Evolutionary conservation across 1,140 invertebrate species (phyloP).

Genomic region (Penaeus japonicus): DNA sequence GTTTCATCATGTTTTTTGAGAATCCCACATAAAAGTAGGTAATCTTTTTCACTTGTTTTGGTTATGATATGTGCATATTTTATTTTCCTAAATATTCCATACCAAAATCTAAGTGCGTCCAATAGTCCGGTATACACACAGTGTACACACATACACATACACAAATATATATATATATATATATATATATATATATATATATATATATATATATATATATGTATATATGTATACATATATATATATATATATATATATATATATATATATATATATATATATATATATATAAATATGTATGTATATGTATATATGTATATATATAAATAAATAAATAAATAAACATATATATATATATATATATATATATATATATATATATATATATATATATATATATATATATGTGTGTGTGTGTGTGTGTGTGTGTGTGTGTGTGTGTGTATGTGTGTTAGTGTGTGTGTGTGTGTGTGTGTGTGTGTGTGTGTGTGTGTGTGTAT

Average conservation of each 20-base stretch:
- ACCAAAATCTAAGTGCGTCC: not conserved
- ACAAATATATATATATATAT: not conserved
- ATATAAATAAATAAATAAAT: not conserved
- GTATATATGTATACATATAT: not conserved
- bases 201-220: not conserved
- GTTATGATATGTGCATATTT: too few species aligned
- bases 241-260: not conserved
- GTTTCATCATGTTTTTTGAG: too few species aligned
- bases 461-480: not conserved
- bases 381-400: not conserved
- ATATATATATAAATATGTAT: not conserved
- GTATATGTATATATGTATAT: not conserved
- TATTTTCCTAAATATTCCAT: too few species aligned
- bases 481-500: too few species aligned
- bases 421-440: not conserved
- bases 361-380: not conserved
- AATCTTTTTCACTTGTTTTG: too few species aligned
- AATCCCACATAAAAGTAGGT: too few species aligned
- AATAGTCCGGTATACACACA: not conserved
- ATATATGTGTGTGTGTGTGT: not conserved
- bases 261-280: too few species aligned
- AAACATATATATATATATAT: not conserved
- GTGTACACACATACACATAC: not conserved
- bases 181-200: constrained; percentile 6
- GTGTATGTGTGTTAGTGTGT: not conserved